phyloP scores from a whole-genome alignment of 2,888 invertebrate genomes.

The Plagodis pulveraria region DNA sequence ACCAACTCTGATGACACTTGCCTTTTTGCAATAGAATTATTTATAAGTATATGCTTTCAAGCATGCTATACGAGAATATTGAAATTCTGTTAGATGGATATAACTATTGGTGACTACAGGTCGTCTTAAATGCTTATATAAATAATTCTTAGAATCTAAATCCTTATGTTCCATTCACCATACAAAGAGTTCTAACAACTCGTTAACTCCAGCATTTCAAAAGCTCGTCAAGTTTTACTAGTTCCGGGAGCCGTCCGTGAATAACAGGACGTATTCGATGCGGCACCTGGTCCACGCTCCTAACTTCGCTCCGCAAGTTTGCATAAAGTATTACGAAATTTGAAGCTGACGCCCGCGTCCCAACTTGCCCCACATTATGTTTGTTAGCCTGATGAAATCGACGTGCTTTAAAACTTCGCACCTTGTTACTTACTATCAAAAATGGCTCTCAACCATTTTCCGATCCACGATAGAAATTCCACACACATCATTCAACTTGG shows the following conservation, averaged over 20 bases:
- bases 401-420: slow-evolving; percentile 58
- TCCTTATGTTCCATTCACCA: no score
- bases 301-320: slow-evolving; percentile 73
- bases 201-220: slow-evolving; percentile 2
- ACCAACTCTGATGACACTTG: no score
- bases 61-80: no score
- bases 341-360: slow-evolving; percentile 60
- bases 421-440: slow-evolving; percentile 58
- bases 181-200: background rate
- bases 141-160: no score
- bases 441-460: slow-evolving; percentile 51
- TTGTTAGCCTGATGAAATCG: slow-evolving; percentile 70
- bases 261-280: slow-evolving; percentile 70
- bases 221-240: slow-evolving; percentile 43
- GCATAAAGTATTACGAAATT: slow-evolving; percentile 79
- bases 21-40: no score
- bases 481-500: no score
- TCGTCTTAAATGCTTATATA: no score
- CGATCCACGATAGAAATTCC: slow-evolving; percentile 49
- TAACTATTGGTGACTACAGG: no score
- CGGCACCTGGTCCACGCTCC: slow-evolving; percentile 73
- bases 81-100: no score
- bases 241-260: slow-evolving; percentile 54
- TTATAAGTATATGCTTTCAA: no score
- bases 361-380: slow-evolving; percentile 67